A percentile compares a stretch with the other conserved stretches of the same genome.
Evolutionary conservation across 2,888 invertebrate species (phyloP).

Genomic region (Noctua janthe): DNA sequence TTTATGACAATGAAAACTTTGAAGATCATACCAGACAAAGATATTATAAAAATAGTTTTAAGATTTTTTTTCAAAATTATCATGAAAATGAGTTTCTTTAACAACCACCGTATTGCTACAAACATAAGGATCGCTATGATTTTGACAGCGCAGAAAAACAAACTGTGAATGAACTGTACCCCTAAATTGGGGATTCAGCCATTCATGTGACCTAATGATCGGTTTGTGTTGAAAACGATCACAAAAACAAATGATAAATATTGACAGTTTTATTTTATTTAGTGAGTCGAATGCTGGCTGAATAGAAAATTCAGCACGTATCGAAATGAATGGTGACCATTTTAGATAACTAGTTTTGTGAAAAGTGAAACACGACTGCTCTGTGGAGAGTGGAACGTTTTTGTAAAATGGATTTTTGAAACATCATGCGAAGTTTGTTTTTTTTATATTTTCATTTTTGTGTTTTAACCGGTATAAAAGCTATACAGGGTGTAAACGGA

Average conservation of each 20-base stretch:
- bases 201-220: slow-evolving; percentile 42
- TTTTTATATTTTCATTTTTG: background rate
- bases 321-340: slow-evolving; percentile 42
- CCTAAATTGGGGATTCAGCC: slow-evolving; percentile 22
- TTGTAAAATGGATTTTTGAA: slow-evolving; percentile 15
- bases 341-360: slow-evolving; percentile 38
- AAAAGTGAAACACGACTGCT: slow-evolving; percentile 27
- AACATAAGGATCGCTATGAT: background rate
- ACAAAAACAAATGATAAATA: slow-evolving; percentile 43
- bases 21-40: too few species aligned
- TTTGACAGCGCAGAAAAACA: background rate
- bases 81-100: background rate
- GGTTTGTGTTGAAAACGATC: slow-evolving; percentile 32
- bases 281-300: slow-evolving; percentile 25
- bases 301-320: slow-evolving; percentile 53
- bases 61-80: background rate
- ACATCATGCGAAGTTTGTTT: background rate
- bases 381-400: slow-evolving; percentile 9
- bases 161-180: background rate
- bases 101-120: background rate
- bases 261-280: slow-evolving; percentile 50
- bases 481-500: too few species aligned
- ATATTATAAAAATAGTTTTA: too few species aligned
- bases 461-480: background rate
- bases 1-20: too few species aligned